phyloP scores from a whole-genome alignment of 2,888 invertebrate genomes.

The Acheta domesticus region DNA sequence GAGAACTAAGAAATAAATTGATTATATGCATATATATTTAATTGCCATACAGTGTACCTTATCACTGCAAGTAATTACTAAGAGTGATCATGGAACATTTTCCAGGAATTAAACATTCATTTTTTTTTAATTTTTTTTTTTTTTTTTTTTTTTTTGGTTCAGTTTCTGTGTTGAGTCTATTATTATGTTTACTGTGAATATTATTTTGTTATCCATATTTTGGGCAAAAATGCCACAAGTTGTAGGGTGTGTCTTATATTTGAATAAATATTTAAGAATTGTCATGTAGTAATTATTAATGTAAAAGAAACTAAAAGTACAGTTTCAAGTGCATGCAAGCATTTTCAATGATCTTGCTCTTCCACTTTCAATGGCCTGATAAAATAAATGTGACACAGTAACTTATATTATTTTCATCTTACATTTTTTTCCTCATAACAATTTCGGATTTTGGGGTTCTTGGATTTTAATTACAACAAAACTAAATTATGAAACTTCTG shows the following conservation, averaged over 20 bases:
- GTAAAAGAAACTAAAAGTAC: background rate
- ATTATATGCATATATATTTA: slow-evolving; percentile 28
- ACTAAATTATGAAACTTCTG: no score
- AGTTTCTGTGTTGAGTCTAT: slow-evolving; percentile 22
- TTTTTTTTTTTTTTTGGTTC: slow-evolving; percentile 22
- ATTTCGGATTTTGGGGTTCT: no score
- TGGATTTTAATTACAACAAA: no score
- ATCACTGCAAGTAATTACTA: slow-evolving; percentile 20
- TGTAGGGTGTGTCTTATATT: slow-evolving; percentile 20
- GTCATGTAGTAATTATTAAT: background rate
- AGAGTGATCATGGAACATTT: slow-evolving; percentile 21
- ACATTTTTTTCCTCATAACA: no score
- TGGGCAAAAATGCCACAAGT: background rate
- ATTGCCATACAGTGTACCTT: slow-evolving; percentile 25
- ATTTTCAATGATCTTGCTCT: no score
- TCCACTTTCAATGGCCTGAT: no score
- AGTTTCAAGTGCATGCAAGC: background rate
- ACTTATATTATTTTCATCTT: no score
- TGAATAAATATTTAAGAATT: slow-evolving; percentile 26
- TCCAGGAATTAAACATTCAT: slow-evolving; percentile 21
- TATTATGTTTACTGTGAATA: slow-evolving; percentile 23
- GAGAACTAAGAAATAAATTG: slow-evolving; percentile 26
- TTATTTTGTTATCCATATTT: slow-evolving; percentile 18
- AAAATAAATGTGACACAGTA: no score
- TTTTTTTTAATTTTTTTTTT: slow-evolving; percentile 24